phyloP scores from a whole-genome alignment of 2,888 invertebrate genomes.

The Frankliniella intonsa region DNA sequence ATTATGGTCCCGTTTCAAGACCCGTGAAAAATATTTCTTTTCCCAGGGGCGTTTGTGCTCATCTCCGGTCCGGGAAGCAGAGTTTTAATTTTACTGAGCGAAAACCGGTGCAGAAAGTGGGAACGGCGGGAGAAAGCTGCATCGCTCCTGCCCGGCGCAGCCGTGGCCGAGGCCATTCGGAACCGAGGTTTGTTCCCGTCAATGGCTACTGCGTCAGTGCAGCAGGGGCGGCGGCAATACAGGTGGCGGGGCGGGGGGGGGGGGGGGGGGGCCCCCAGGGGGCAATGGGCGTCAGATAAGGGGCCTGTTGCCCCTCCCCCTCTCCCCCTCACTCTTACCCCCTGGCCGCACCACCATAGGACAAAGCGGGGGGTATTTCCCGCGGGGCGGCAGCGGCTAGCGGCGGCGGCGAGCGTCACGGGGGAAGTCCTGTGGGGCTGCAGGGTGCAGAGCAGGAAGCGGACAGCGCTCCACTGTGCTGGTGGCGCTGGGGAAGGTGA shows the following conservation, averaged over 20 bases:
- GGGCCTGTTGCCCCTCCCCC: slow-evolving; percentile 2
- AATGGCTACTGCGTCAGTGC: no score
- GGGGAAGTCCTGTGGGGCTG: background rate
- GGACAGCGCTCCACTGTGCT: no score
- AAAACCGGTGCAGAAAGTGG: no score
- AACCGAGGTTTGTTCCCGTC: no score
- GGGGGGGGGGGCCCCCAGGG: background rate
- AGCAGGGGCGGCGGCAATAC: no score
- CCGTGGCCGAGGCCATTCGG: no score
- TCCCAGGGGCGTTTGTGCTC: background rate
- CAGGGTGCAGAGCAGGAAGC: background rate
- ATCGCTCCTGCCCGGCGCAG: no score
- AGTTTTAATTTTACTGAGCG: no score
- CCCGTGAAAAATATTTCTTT: background rate
- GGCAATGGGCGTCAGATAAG: slow-evolving; percentile 9
- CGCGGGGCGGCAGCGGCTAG: slow-evolving; percentile 4
- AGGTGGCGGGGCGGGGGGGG: background rate
- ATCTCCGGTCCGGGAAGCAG: background rate
- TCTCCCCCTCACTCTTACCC: no score
- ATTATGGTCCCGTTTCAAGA: no score
- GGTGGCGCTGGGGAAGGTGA: no score
- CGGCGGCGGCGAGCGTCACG: background rate
- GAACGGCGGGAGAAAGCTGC: no score
- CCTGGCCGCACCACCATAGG: background rate
- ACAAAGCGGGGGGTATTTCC: slow-evolving; percentile 17